phyloP scores from a whole-genome alignment of 2,113 vertebrate genomes.

The Limanda limanda region DNA sequence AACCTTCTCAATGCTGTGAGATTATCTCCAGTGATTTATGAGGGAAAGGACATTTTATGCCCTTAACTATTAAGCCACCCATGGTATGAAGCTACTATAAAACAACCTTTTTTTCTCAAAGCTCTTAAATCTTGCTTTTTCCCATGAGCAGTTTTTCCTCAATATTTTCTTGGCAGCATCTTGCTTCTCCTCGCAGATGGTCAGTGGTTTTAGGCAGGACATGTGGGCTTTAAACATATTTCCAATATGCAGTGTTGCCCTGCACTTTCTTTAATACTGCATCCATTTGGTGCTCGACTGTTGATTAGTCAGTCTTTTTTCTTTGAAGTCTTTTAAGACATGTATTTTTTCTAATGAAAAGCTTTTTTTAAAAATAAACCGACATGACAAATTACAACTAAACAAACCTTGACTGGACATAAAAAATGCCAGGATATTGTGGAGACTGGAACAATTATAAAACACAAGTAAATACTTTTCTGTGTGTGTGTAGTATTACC shows the following conservation, averaged over 20 bases:
- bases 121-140: too few relatives aligned
- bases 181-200: not conserved
- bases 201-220: not conserved
- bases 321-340: constrained; percentile 1
- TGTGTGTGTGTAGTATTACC: constrained; percentile 34
- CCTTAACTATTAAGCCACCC: too few relatives aligned
- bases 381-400: constrained; percentile 10
- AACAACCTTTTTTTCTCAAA: too few relatives aligned
- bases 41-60: too few relatives aligned
- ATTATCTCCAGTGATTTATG: too few relatives aligned
- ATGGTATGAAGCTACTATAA: too few relatives aligned
- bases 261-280: constrained; percentile 1
- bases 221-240: not conserved
- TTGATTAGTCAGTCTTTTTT: not conserved
- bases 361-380: constrained; percentile 12
- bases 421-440: constrained; percentile 22
- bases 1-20: too few relatives aligned
- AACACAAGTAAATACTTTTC: constrained; percentile 45
- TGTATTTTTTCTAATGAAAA: constrained; percentile 14
- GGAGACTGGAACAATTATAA: constrained; percentile 22
- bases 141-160: not conserved
- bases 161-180: not conserved
- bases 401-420: not conserved
- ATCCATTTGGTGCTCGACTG: constrained; percentile 18
- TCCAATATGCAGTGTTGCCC: not conserved